A percentile compares a stretch with the other conserved stretches of the same genome.
Evolutionary conservation across 2,888 invertebrate species (phyloP).

Genomic region (Harpalus rufipes): DNA sequence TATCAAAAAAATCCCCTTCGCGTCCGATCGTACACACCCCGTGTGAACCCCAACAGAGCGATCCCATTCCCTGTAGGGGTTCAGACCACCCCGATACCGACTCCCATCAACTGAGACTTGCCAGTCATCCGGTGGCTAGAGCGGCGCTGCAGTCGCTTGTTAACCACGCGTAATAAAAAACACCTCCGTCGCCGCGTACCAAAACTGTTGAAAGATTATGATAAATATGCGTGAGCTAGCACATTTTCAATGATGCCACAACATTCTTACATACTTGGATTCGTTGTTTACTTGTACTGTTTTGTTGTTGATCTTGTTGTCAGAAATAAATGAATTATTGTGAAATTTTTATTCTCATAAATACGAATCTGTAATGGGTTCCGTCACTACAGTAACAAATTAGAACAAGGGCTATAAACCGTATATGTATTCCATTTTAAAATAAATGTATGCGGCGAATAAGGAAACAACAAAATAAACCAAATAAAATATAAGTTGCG

Average conservation of each 20-base stretch:
- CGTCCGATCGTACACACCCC: not conserved
- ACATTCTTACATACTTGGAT: not conserved
- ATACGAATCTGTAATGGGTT: too few species aligned
- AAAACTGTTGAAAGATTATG: slow-evolving; percentile 65
- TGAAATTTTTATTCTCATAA: too few species aligned
- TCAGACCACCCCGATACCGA: slow-evolving; percentile 32
- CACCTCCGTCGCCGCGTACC: slow-evolving; percentile 7
- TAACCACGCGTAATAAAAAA: slow-evolving; percentile 62
- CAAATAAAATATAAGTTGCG: too few species aligned
- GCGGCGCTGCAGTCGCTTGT: slow-evolving; percentile 41
- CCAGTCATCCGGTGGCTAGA: slow-evolving; percentile 50
- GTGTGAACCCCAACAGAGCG: slow-evolving; percentile 52
- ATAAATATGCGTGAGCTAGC: slow-evolving; percentile 63
- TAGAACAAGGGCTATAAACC: too few species aligned
- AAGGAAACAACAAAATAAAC: too few species aligned
- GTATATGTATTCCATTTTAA: too few species aligned
- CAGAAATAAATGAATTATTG: not conserved
- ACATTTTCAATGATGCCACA: not conserved
- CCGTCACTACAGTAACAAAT: too few species aligned
- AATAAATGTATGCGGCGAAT: too few species aligned
- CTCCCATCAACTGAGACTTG: slow-evolving; percentile 44
- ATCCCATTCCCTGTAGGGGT: slow-evolving; percentile 52
- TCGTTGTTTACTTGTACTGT: not conserved
- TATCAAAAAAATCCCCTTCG: too few species aligned
- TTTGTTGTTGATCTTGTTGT: not conserved